phyloP scores from a whole-genome alignment of 2,797 vertebrate genomes.

The Harpagifer antarcticus region DNA sequence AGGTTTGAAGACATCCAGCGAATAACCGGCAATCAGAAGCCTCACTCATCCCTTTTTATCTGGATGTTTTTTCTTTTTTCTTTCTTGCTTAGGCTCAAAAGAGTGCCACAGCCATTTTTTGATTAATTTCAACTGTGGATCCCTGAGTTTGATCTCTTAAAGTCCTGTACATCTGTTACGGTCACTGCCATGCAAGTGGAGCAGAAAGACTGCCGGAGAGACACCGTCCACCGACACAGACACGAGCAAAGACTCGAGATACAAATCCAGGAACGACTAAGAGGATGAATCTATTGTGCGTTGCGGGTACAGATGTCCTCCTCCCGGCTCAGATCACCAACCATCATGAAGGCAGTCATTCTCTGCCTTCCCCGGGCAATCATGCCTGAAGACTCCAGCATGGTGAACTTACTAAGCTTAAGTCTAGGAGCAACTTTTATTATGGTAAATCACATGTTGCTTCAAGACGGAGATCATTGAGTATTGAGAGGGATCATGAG shows the following conservation, averaged over 20 bases:
- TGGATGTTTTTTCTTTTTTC: slow-evolving; percentile 44
- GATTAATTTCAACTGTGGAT: slow-evolving; percentile 51
- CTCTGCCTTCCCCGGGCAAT: slow-evolving; percentile 33
- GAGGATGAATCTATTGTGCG: slow-evolving; percentile 27
- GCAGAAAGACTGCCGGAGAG: slow-evolving; percentile 62
- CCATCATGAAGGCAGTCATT: slow-evolving; percentile 15
- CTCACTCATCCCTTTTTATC: slow-evolving; percentile 41
- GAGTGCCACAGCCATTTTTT: slow-evolving; percentile 45
- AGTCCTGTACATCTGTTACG: slow-evolving; percentile 62
- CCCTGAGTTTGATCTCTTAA: slow-evolving; percentile 54
- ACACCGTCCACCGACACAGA: slow-evolving; percentile 41
- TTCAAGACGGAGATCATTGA: slow-evolving; percentile 54
- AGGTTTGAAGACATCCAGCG: slow-evolving; percentile 48
- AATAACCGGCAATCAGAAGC: slow-evolving; percentile 31
- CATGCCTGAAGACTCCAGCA: slow-evolving; percentile 31
- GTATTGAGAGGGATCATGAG: slow-evolving; percentile 76
- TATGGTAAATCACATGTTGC: slow-evolving; percentile 66
- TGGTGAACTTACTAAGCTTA: slow-evolving; percentile 45
- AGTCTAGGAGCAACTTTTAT: slow-evolving; percentile 57
- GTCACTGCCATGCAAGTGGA: slow-evolving; percentile 76
- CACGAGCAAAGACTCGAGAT: slow-evolving; percentile 53
- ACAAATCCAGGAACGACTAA: slow-evolving; percentile 30
- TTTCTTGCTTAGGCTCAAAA: slow-evolving; percentile 52
- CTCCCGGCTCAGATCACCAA: slow-evolving; percentile 30
- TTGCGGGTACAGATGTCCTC: slow-evolving; percentile 14